Evolutionary conservation across 2,113 vertebrate genomes (phyloP).

Genomic region (Cololabis saira): DNA sequence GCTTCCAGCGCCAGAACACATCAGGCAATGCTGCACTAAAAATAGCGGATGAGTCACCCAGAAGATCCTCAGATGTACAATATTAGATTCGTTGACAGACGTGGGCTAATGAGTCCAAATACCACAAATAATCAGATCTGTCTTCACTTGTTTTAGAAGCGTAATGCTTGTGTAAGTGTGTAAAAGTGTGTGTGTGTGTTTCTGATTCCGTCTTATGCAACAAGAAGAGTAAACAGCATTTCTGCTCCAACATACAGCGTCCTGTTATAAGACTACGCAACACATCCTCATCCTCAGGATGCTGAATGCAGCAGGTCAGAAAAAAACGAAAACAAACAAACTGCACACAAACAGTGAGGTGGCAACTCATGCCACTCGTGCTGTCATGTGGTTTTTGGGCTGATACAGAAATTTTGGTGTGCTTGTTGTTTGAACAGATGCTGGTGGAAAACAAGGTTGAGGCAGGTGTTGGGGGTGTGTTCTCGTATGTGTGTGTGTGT

Average conservation of each 20-base stretch:
- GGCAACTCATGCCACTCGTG: slow-evolving; percentile 11
- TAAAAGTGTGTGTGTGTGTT: background rate
- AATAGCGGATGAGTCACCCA: slow-evolving; percentile 10
- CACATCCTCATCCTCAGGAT: slow-evolving; percentile 45
- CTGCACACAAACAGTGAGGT: slow-evolving; percentile 27
- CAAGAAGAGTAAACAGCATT: slow-evolving; percentile 61
- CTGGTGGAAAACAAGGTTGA: slow-evolving; percentile 49
- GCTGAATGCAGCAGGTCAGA: slow-evolving; percentile 18
- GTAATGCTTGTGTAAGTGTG: background rate
- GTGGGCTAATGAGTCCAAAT: too few species aligned
- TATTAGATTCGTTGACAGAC: background rate
- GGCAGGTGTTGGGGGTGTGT: slow-evolving; percentile 52
- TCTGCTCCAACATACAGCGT: slow-evolving; percentile 50
- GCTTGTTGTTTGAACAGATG: slow-evolving; percentile 63
- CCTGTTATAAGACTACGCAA: slow-evolving; percentile 54
- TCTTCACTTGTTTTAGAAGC: slow-evolving; percentile 31
- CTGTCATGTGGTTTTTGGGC: slow-evolving; percentile 24
- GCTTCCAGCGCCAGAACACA: background rate
- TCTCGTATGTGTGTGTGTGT: slow-evolving; percentile 7
- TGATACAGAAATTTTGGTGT: slow-evolving; percentile 15
- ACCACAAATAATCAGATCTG: slow-evolving; percentile 1
- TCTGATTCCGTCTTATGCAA: slow-evolving; percentile 59
- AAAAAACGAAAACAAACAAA: slow-evolving; percentile 37
- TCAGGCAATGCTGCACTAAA: slow-evolving; percentile 17
- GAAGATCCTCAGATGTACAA: background rate